Percentiles rank a stretch among this genome's conserved stretches.
These are phyloP conservation scores for Aphodius sticticus DNA, from an alignment of 2,888 invertebrate species.

Conservation along the genomic window DNA sequence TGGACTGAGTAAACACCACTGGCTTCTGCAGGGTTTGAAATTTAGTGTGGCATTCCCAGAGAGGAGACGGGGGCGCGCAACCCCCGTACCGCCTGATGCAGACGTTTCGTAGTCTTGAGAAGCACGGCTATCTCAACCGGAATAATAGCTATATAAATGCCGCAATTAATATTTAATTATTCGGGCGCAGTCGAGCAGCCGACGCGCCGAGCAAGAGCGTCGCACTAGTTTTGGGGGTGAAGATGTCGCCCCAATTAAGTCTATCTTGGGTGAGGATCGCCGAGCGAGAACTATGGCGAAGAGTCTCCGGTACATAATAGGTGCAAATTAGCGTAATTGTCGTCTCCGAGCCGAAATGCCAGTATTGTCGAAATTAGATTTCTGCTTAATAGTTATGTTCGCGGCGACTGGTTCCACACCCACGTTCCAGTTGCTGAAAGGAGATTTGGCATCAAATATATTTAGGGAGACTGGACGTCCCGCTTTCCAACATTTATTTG, in stretches of 20 bases:
- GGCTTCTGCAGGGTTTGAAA: slow-evolving; percentile 6
- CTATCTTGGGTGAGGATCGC: slow-evolving; percentile 13
- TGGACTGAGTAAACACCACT: slow-evolving; percentile 17
- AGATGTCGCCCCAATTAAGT: slow-evolving; percentile 18
- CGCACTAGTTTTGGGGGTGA: neutral
- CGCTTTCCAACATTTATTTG: too few species aligned
- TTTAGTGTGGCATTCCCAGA: neutral
- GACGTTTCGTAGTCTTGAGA: slow-evolving; percentile 16
- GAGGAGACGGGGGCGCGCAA: neutral
- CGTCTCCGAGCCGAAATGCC: slow-evolving; percentile 13
- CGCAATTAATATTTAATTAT: slow-evolving; percentile 27
- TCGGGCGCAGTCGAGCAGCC: slow-evolving; percentile 20
- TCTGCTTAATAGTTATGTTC: neutral
- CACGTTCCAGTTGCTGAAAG: neutral
- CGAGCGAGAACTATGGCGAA: slow-evolving; percentile 15
- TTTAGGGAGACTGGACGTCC: too few species aligned
- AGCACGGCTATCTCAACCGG: slow-evolving; percentile 17
- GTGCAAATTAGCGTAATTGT: slow-evolving; percentile 21
- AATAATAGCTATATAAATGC: slow-evolving; percentile 26
- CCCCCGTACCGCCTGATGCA: slow-evolving; percentile 12
- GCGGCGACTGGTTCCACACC: neutral
- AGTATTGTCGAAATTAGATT: neutral
- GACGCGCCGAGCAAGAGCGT: neutral
- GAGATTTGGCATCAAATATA: too few species aligned
- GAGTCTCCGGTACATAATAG: slow-evolving; percentile 24